Percentiles rank a stretch among this genome's conserved stretches.
phyloP scores from a whole-genome alignment of 2,888 invertebrate genomes.

The Chelonus formosanus region DNA sequence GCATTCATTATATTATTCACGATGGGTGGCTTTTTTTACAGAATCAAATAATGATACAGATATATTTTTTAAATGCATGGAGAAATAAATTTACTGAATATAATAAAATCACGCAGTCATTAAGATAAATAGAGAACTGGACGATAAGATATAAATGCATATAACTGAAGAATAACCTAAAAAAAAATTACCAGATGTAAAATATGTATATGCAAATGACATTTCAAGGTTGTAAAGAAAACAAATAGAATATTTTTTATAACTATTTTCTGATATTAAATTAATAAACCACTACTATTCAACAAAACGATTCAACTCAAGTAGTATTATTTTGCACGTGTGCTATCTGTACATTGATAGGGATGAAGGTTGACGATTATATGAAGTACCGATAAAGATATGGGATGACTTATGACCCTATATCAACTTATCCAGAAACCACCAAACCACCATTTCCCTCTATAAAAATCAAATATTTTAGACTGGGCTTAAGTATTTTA shows the following conservation, averaged over 20 bases:
- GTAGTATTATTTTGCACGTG: slow-evolving; percentile 58
- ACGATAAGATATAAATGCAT: too few relatives aligned
- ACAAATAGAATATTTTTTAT: too few relatives aligned
- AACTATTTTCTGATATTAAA: slow-evolving; percentile 20
- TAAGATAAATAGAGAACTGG: too few relatives aligned
- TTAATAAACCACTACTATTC: not conserved
- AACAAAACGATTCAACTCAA: slow-evolving; percentile 33
- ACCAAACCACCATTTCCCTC: slow-evolving; percentile 46
- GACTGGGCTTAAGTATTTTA: not conserved
- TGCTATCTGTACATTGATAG: slow-evolving; percentile 46
- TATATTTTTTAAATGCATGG: too few relatives aligned
- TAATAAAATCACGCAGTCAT: too few relatives aligned
- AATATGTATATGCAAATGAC: not conserved
- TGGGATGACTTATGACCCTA: slow-evolving; percentile 55
- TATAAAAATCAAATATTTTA: slow-evolving; percentile 36
- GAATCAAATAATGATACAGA: too few relatives aligned
- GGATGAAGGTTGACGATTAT: slow-evolving; percentile 50
- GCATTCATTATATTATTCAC: too few relatives aligned
- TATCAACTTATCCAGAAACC: slow-evolving; percentile 52
- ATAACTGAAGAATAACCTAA: too few relatives aligned
- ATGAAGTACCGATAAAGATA: slow-evolving; percentile 55
- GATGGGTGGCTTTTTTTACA: too few relatives aligned
- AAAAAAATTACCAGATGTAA: slow-evolving; percentile 13
- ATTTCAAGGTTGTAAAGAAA: too few relatives aligned
- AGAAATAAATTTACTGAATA: too few relatives aligned